phyloP scores from a whole-genome alignment of 23 tunicate genomes.

The Halocynthia roretzi region DNA sequence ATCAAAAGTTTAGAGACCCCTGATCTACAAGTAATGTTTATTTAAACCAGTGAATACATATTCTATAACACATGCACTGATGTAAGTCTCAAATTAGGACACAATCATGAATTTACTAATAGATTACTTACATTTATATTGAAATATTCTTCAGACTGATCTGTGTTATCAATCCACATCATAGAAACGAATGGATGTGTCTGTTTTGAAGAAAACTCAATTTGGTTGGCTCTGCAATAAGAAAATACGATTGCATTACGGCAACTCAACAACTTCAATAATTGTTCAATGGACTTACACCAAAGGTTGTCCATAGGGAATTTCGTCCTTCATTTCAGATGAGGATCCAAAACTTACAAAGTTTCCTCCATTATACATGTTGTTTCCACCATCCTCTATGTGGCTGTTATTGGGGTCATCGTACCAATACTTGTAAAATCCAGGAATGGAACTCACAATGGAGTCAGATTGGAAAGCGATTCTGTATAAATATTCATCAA shows the following conservation, averaged over 20 bases:
- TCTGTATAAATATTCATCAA: slow-evolving; percentile 16
- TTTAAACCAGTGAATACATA: too few species aligned
- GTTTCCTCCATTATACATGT: slow-evolving; percentile 45
- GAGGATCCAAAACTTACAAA: slow-evolving; percentile 17
- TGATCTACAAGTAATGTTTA: too few species aligned
- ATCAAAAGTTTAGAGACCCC: too few species aligned
- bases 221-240: neutral
- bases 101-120: neutral
- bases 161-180: slow-evolving; percentile 24
- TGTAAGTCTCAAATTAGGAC: neutral
- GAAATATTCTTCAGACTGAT: neutral
- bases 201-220: slow-evolving; percentile 6
- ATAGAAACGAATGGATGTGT: slow-evolving; percentile 13
- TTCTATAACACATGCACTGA: too few species aligned
- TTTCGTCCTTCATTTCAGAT: neutral
- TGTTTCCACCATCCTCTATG: slow-evolving; percentile 39
- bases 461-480: neutral
- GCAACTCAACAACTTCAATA: neutral
- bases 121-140: neutral
- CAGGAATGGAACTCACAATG: slow-evolving; percentile 4
- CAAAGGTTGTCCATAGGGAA: slow-evolving; percentile 21
- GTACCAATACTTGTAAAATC: slow-evolving; percentile 25
- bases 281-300: neutral
- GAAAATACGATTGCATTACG: neutral
- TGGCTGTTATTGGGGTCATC: slow-evolving; percentile 14